phyloP scores from a whole-genome alignment of 2,113 vertebrate genomes.

The Camelus bactrianus region DNA sequence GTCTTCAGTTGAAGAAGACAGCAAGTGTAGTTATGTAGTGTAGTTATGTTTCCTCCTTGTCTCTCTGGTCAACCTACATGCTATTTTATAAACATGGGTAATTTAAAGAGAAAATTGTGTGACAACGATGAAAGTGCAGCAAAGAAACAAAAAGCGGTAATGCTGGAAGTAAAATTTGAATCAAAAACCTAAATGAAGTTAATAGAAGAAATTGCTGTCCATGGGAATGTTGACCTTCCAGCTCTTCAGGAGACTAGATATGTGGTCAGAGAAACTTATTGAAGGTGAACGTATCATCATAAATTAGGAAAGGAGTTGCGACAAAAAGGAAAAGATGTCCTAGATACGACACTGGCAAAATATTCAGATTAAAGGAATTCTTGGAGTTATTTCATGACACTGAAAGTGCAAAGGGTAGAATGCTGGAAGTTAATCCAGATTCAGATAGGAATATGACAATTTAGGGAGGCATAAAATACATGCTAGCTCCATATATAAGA shows the following conservation, averaged over 20 bases:
- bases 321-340: neutral
- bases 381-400: neutral
- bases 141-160: conserved; percentile 1
- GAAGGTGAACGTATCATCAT: neutral
- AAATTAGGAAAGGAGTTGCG: neutral
- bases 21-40: too few relatives aligned
- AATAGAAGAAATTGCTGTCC: neutral
- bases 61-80: neutral
- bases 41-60: neutral
- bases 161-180: neutral
- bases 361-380: neutral
- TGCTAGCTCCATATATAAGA: neutral
- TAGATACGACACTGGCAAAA: neutral
- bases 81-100: neutral
- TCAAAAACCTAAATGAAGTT: neutral
- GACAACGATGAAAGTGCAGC: neutral
- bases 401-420: neutral
- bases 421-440: neutral
- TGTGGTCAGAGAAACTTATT: neutral
- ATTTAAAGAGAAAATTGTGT: neutral
- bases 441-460: neutral
- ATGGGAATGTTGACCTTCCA: neutral
- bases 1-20: neutral
- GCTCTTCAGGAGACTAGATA: neutral
- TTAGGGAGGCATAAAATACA: neutral